Base-by-base conservation (phyloP, 2,113 vertebrate genomes). In the Oncorhynchus tshawytscha region DNA sequence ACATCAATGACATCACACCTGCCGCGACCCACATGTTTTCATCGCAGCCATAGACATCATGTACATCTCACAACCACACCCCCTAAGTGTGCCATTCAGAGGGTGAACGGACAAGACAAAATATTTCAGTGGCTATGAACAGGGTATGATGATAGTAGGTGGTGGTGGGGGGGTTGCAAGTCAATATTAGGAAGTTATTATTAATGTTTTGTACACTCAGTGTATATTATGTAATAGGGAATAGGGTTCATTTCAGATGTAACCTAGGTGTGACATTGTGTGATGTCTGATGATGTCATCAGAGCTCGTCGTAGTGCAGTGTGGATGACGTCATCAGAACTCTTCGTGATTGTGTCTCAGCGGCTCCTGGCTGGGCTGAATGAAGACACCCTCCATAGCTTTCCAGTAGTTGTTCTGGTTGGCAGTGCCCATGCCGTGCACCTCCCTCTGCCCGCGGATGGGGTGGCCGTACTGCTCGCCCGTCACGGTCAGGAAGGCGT, bases 391-490 rank as follows among this genome's bases (percentile, higher is more conserved):
- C 82, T 99, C 98, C 96, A 97, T 97, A 77, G 94, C 94, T 68
- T 95, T 96, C 98, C 98, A 99, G 57, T 92, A 96, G 87, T 95
- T 97, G 92, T 99, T 91, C 3, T 92, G 89, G 83, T 91, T 97
- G 80, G 96, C 82, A 0, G 92, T 77, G 71, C 88, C 57, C 94
- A 97, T 96, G 84, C 95, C 97, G 5, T 99, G 96, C 1, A 99
- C 97, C 83, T 99, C 97, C 0, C 92, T 90, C 73, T 99, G 98
- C 15, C 98, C 97, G 0, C 96, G 88, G 76, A 99, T 99, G 67
- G 98, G 98, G 82, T 95, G 96, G 2, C 96, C 96, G 0, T 97
- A 99, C 87, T 98, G 97, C 76, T 99, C 97, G 0, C 98, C 97
- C 0, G 97, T 98, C 72, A 99, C 90, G 0, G 96, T 97, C 81